phyloP scores from a whole-genome alignment of 2,113 vertebrate species.

The Pseudorhombus dupliciocellatus region DNA sequence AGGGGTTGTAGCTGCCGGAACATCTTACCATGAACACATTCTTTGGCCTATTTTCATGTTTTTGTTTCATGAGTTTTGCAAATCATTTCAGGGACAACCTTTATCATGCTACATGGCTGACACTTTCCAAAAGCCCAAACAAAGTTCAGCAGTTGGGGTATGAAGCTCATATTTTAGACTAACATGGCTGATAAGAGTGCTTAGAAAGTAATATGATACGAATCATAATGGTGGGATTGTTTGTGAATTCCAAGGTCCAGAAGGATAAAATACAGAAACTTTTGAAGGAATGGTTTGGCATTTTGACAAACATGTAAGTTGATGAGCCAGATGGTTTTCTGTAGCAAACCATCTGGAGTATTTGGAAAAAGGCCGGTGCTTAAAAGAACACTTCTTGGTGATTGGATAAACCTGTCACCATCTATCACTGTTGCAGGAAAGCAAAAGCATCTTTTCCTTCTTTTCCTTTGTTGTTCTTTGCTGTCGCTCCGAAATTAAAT shows the following conservation, averaged over 20 bases:
- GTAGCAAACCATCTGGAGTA: neutral
- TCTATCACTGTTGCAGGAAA: neutral
- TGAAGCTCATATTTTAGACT: neutral
- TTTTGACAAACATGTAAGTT: neutral
- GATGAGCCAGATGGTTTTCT: neutral
- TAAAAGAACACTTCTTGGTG: neutral
- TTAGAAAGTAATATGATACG: neutral
- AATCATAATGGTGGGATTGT: too few relatives aligned
- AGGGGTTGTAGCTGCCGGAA: slow-evolving; percentile 5
- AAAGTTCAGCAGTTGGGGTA: neutral
- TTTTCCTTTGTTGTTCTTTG: neutral
- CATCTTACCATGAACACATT: neutral
- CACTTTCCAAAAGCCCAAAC: too few relatives aligned
- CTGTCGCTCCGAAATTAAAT: neutral
- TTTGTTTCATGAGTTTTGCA: neutral
- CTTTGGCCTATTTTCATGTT: slow-evolving; percentile 6
- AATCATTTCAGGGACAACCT: neutral
- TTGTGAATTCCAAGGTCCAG: neutral
- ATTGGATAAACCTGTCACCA: neutral
- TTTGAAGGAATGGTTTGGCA: neutral
- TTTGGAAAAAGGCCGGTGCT: neutral
- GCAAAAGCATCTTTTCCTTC: neutral
- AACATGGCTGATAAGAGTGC: too few relatives aligned
- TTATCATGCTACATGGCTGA: too few relatives aligned
- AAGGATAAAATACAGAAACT: neutral